Evolutionary conservation across 1,140 invertebrate species (phyloP).

Genomic region (Lutraria rhynchaena): DNA sequence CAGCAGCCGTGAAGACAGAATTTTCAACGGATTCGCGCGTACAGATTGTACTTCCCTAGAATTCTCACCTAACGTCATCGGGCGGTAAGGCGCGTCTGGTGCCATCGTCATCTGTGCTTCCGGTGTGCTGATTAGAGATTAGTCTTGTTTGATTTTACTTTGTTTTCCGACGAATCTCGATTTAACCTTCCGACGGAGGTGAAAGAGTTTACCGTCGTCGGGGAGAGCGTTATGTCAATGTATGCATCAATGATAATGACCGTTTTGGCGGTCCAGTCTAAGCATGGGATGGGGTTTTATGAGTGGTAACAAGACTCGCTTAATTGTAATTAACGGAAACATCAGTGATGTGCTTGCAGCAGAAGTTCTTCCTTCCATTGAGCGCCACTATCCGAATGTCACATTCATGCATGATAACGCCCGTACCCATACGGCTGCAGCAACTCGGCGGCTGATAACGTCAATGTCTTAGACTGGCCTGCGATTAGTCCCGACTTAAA

Average conservation of each 20-base stretch:
- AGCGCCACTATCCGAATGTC: background rate
- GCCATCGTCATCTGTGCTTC: background rate
- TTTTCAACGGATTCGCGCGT: background rate
- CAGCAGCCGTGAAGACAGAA: background rate
- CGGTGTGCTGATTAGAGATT: background rate
- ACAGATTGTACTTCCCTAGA: background rate
- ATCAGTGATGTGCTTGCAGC: slow-evolving; percentile 10
- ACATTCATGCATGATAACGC: too few relatives aligned
- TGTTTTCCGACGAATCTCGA: background rate
- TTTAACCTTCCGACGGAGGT: background rate
- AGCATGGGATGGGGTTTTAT: slow-evolving; percentile 20
- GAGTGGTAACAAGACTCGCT: background rate
- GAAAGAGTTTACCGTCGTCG: background rate
- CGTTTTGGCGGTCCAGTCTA: slow-evolving; percentile 5
- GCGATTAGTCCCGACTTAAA: slow-evolving; percentile 8
- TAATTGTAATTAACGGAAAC: background rate
- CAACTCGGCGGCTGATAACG: too few relatives aligned
- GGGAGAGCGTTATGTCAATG: slow-evolving; percentile 5
- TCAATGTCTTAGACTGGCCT: too few relatives aligned
- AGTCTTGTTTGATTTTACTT: too few relatives aligned
- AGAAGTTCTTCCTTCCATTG: slow-evolving; percentile 2
- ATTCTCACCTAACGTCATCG: background rate
- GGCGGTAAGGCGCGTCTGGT: background rate
- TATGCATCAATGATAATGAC: background rate
- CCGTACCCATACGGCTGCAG: too few relatives aligned